These are phyloP conservation scores for Physella acuta DNA, from an alignment of 1,140 invertebrate species.

Conservation along the genomic window DNA sequence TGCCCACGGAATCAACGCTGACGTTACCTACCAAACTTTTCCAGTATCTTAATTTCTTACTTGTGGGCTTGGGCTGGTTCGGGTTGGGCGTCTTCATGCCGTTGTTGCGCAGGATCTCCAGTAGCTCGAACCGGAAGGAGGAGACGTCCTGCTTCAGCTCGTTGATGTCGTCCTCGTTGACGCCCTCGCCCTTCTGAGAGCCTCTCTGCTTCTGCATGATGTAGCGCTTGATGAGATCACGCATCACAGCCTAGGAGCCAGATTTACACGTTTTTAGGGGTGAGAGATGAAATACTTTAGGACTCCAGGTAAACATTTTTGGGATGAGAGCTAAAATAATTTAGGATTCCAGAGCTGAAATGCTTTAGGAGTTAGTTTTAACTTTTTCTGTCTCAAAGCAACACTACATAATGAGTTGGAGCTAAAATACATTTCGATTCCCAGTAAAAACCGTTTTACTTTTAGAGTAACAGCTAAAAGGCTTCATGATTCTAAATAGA, in stretches of 20 bases:
- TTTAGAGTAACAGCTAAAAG: too few species aligned
- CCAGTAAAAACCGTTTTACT: too few species aligned
- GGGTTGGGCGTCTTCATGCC: slow-evolving; percentile 58
- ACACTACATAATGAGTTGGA: too few species aligned
- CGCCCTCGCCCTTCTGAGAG: slow-evolving; percentile 72
- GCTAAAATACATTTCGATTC: too few species aligned
- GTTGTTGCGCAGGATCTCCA: slow-evolving; percentile 78
- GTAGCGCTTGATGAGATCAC: slow-evolving; percentile 88
- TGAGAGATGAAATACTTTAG: too few species aligned
- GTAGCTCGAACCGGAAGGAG: slow-evolving; percentile 72
- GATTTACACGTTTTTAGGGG: background rate
- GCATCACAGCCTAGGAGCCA: slow-evolving; percentile 79
- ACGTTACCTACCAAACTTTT: slow-evolving; percentile 41
- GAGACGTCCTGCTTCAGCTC: slow-evolving; percentile 97
- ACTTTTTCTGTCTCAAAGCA: too few species aligned
- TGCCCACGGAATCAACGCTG: slow-evolving; percentile 29
- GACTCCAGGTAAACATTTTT: too few species aligned
- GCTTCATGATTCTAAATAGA: too few species aligned
- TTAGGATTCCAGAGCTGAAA: too few species aligned
- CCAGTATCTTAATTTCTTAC: slow-evolving; percentile 43
- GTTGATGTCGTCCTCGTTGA: slow-evolving; percentile 96
- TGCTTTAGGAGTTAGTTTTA: too few species aligned
- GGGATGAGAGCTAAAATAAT: too few species aligned
- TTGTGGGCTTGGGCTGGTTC: slow-evolving; percentile 48
- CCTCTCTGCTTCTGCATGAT: slow-evolving; percentile 93